phyloP scores from a whole-genome alignment of 1,140 invertebrate genomes.

The Polyergus mexicanus region DNA sequence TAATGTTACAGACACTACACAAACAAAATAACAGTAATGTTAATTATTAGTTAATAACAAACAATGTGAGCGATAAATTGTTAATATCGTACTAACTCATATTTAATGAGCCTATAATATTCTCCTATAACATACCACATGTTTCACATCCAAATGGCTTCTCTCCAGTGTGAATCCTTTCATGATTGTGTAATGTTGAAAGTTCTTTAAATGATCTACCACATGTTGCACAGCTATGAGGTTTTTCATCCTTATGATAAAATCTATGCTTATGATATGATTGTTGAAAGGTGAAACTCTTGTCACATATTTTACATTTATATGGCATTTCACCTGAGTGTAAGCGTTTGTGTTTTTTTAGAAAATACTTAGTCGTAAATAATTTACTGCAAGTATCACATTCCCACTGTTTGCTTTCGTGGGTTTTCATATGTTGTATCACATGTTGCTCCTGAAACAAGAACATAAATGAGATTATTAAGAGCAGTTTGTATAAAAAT shows the following conservation, averaged over 20 bases:
- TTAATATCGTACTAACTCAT: not conserved
- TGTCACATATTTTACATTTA: slow-evolving; percentile 93
- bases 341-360: slow-evolving; percentile 95
- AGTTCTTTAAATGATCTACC: slow-evolving; percentile 95
- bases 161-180: slow-evolving; percentile 95
- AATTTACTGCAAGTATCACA: slow-evolving; percentile 94
- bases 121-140: slow-evolving; percentile 89
- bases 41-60: slow-evolving; percentile 73
- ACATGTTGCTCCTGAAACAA: slow-evolving; percentile 86
- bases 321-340: slow-evolving; percentile 96
- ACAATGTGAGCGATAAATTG: slow-evolving; percentile 5
- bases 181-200: slow-evolving; percentile 95
- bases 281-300: slow-evolving; percentile 96
- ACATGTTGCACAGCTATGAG: slow-evolving; percentile 92
- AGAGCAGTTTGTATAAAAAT: slow-evolving; percentile 16
- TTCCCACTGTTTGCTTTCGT: slow-evolving; percentile 91
- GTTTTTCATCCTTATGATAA: slow-evolving; percentile 95
- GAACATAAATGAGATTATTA: slow-evolving; percentile 13
- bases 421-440: slow-evolving; percentile 87
- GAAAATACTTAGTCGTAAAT: slow-evolving; percentile 96
- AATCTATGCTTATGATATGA: slow-evolving; percentile 96
- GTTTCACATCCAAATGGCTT: slow-evolving; percentile 96
- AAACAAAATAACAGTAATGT: slow-evolving; percentile 66
- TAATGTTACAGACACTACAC: slow-evolving; percentile 67
- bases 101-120: slow-evolving; percentile 16